Evolutionary conservation across 2,113 vertebrate genomes (phyloP), one percentile per base, ranked within the genome.

Genomic region (Turdus rufiventris): DNA sequence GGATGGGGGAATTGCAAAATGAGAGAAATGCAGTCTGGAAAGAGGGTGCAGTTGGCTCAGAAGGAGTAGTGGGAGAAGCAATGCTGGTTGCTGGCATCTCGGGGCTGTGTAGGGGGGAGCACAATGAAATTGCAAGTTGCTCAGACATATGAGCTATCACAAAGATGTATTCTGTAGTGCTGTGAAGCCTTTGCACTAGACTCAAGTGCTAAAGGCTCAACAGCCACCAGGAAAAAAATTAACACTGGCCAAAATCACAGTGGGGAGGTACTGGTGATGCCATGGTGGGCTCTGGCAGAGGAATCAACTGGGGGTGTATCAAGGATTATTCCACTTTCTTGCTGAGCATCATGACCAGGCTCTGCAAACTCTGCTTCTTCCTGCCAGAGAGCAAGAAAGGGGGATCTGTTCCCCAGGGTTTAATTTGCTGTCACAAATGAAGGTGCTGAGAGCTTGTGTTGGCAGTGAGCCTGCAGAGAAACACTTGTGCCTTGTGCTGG

Each of bases 341-440:
- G 3, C 20, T 42, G 24, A 71, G 33, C 4, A 9, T 54, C 1
- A 0, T 26, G 23, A 42, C 40, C 20, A 34, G 5, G 14, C 36
- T 91, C 47, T 50, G 62, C 12, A 89, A 61, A 65, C 31, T 84
- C 18, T 79, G 60, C 23, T 10, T 75, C 20, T 78, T 75, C n/a
- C 14, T 11, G 19, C 24, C 18, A 26, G 45, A 33, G 61, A 48
- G 29, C 0, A 2, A 62, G 58, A 56, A 76, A 24, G 14, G 12
- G 12, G 26, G 7, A 68, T 57, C n/a, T 83, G 31, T 14, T 72
- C 63, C 63, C 47, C 12, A 25, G 63, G 40, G 18, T 40, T 73
- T 53, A 0, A 0, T 74, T 34, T 70, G 28, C 23, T 12, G 50
- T 61, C 18, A 6, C 47, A 74, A 40, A 57, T 0, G 3, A 45